phyloP scores from a whole-genome alignment of 2,113 vertebrate genomes.

The Rhodinocichla rosea region DNA sequence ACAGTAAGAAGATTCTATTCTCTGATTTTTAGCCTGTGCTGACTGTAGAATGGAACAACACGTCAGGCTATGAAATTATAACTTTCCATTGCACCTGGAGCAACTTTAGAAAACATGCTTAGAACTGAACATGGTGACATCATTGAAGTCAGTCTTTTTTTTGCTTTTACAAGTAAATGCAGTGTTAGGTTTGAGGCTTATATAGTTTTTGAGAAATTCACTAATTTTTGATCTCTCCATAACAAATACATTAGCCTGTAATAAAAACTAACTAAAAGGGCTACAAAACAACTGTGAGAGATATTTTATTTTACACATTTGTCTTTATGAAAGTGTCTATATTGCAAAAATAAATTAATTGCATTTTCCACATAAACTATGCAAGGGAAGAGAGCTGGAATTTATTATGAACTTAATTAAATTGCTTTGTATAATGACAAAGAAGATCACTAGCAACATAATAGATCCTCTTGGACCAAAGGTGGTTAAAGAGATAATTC shows the following conservation, averaged over 20 bases:
- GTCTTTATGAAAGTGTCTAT: not conserved
- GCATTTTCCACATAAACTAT: not conserved
- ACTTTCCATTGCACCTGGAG: not conserved
- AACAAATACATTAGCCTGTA: not conserved
- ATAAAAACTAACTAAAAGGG: not conserved
- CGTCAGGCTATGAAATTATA: not conserved
- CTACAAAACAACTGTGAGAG: not conserved
- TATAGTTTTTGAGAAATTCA: not conserved
- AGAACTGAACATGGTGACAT: not conserved
- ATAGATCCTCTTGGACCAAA: not conserved
- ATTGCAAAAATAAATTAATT: not conserved
- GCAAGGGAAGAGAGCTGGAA: not conserved
- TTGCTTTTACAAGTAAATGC: not conserved
- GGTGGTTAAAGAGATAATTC: slow-evolving; percentile 29
- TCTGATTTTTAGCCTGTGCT: not conserved
- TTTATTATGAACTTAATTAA: not conserved
- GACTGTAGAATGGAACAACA: not conserved
- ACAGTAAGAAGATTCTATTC: not conserved
- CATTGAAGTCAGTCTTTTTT: not conserved
- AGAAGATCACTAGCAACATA: not conserved
- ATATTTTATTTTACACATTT: not conserved
- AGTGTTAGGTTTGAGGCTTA: not conserved
- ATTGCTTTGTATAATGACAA: not conserved
- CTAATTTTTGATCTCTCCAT: not conserved
- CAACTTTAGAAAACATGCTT: not conserved